Conservation (phyloP, 92 coral and sea anemone genomes). For the Epizoanthus fatuus region DNA sequence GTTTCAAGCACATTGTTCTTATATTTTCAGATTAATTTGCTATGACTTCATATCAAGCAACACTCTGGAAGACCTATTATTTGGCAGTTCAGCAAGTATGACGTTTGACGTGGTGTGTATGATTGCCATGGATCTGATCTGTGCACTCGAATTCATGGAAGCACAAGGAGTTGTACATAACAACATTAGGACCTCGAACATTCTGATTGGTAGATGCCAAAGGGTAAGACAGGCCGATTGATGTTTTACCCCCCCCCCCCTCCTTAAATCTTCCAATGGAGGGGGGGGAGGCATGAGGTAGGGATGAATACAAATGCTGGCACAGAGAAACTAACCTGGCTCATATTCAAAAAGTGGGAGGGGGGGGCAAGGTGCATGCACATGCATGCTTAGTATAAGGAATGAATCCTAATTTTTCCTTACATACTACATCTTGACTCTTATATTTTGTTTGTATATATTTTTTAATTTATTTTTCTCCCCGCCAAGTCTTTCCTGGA, state of each 20-base stretch:
- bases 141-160: conserved; percentile 39
- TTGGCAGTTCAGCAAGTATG: background rate
- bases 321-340: too few species aligned
- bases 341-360: too few species aligned
- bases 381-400: too few species aligned
- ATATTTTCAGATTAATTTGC: conserved; percentile 49
- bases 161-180: conserved; percentile 47
- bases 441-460: too few species aligned
- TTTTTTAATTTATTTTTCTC: too few species aligned
- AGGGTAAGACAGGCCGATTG: conserved; percentile 25
- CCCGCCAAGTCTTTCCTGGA: too few species aligned
- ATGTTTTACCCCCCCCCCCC: too few species aligned
- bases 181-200: conserved; percentile 43
- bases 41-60: conserved; percentile 43
- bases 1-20: background rate
- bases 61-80: conserved; percentile 34
- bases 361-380: too few species aligned
- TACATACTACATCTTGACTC: too few species aligned
- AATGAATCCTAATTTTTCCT: too few species aligned
- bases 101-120: conserved; percentile 18
- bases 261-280: too few species aligned
- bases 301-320: background rate
- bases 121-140: conserved; percentile 49
- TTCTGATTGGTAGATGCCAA: conserved; percentile 43
- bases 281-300: too few species aligned